These are phyloP conservation scores for Oppia nitens DNA, from an alignment of 1,140 invertebrate genomes.

Conservation along the genomic window DNA sequence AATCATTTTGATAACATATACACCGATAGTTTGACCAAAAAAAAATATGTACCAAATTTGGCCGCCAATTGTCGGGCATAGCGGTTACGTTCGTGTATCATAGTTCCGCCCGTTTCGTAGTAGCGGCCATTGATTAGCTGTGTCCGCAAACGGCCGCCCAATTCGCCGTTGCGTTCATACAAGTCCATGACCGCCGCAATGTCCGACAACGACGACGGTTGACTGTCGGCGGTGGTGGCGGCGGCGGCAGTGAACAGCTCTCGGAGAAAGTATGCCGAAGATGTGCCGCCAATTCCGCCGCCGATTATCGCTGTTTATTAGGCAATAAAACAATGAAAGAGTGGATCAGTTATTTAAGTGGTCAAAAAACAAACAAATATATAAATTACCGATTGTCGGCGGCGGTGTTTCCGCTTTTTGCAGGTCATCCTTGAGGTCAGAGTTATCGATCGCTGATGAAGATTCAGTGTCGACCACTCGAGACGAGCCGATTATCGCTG, in stretches of 20 bases:
- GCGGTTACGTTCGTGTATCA: conserved; percentile 42
- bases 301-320: conserved; percentile 41
- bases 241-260: conserved; percentile 36
- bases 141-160: conserved; percentile 41
- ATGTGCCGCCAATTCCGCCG: conserved; percentile 43
- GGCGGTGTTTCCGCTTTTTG: no score
- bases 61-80: conserved; percentile 9
- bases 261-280: conserved; percentile 38
- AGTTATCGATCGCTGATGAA: no score
- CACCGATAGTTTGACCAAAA: no score
- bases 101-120: conserved; percentile 41
- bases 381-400: no score
- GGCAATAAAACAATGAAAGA: no score
- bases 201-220: no score
- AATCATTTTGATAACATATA: no score
- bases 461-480: no score
- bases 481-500: no score
- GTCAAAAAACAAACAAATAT: no score
- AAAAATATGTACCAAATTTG: conserved; percentile 11
- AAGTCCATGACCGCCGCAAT: conserved; percentile 29
- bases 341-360: no score
- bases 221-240: conserved; percentile 8
- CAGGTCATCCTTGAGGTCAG: no score
- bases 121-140: conserved; percentile 31
- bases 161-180: conserved; percentile 34